Evolutionary conservation across 2,888 invertebrate species (phyloP), one percentile per base, ranked within the genome.

Genomic region (Myopa testacea): DNA sequence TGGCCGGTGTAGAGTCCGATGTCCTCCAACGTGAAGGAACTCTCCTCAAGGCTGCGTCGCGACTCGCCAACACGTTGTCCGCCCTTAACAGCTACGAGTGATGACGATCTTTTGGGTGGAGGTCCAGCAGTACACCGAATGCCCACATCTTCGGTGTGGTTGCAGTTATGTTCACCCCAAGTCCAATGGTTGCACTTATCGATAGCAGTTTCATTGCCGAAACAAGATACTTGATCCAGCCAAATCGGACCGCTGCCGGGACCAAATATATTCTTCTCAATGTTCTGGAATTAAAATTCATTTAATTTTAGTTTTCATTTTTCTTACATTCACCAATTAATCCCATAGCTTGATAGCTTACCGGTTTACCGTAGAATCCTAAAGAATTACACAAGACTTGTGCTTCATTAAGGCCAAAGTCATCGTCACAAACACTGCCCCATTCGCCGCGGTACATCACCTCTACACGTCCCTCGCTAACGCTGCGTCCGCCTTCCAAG

Each of bases 371-470:
- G 68, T 88, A 89, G 80, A 89, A 92, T 6, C 93, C 93, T 76
- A 93, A 84, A 3, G 90, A 89, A 78, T 90, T 90, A 82, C 93
- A 94, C 34, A 92, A 90, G 0, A 93, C 93, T 82, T 91, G 90
- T 0, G 94, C 95, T 38, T 93, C 92, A 67, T 90, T 90, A 26
- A 91, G 89, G 70, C 92, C 92, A 84, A 95, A 95, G 83, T 93
- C 93, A 84, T 95, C 95, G 84, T 95, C 94, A 86, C 95, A 96
- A 16, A 96, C 90, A 0, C 94, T 94, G 14, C 95, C 95, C 93
- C 94, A 94, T 26, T 93, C 90, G 3, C 93, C 93, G 80, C 92
- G 91, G 81, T 93, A 91, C 78, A 91, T 91, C 0, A 95, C 91
- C 87, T 95, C 95, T 0, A 95, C 90, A 65, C 95, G 90, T 0